Evolutionary conservation across 2,888 invertebrate species (phyloP), one percentile per base, ranked within the genome.

Genomic region (Aradus depressus): DNA sequence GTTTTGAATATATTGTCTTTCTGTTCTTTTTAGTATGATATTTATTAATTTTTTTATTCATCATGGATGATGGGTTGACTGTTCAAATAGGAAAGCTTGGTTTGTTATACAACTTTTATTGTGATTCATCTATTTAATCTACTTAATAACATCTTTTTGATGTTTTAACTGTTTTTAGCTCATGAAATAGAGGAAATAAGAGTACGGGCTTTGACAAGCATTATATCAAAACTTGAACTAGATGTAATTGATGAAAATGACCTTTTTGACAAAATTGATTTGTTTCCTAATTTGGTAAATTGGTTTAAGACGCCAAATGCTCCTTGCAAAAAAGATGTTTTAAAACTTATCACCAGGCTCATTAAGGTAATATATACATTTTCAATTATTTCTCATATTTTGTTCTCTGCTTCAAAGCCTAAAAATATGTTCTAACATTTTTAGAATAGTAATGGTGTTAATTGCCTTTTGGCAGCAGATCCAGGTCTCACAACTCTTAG

Each of bases 211-310:
- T 65, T 78, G 18, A 67, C 72, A 51, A 67, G 72, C 57, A 66
- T 78, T 44, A 64, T 73, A 57, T 75, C 77, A 1, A 82, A 82
- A 64, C 66, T 81, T n/a, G 73, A 75, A 51, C 67, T 76, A 56
- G 80, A 79, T 18, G 75, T 77, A 68, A 67, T 72, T 48, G 69
- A 76, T 44, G 75, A 78, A 50, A 77, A 77, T 62, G 77, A 79
- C 60, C 63, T 79, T 45, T 70, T 73, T 16, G 68, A 73, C 35
- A 75, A 53, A 31, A 73, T 76, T 54, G 75, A 78, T 60, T 66
- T 81, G 16, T 63, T 81, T 19, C 67, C 71, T 44, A 73, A 75
- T 54, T 65, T 81, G 22, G 66, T 81, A 41, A 70, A 74, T 44
- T 82, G 81, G 81, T 80, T 81, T 64, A 64, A 74, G 42, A 72